Conservation (phyloP, 2,888 invertebrate species). For the Cerceris rybyensis region DNA sequence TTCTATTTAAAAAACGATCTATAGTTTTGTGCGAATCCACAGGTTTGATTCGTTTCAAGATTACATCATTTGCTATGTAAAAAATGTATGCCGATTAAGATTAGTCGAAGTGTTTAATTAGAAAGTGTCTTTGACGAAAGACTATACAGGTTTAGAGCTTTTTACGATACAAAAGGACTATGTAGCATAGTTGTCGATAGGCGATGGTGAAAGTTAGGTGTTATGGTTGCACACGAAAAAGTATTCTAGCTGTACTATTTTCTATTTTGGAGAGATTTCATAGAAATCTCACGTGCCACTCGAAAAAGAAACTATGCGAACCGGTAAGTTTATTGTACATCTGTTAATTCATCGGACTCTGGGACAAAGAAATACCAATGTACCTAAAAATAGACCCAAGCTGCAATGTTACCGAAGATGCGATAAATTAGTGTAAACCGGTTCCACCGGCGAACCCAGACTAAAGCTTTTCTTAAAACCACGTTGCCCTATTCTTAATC, state of each 20-base stretch:
- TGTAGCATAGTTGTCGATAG: constrained; percentile 20
- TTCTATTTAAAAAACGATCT: too few relatives aligned
- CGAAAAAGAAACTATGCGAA: not conserved
- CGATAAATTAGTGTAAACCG: constrained; percentile 47
- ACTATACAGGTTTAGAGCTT: too few relatives aligned
- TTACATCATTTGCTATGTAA: too few relatives aligned
- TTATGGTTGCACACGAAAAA: constrained; percentile 19
- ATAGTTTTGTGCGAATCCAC: too few relatives aligned
- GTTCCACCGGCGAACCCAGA: constrained; percentile 36
- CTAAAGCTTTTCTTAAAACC: not conserved
- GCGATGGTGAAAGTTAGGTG: constrained; percentile 45
- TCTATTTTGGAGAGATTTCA: constrained; percentile 27
- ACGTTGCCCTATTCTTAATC: not conserved
- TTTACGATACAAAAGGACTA: too few relatives aligned
- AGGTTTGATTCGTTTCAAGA: too few relatives aligned
- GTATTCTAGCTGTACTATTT: constrained; percentile 33
- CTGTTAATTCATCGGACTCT: not conserved
- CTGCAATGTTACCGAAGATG: constrained; percentile 16
- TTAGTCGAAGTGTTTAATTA: too few relatives aligned
- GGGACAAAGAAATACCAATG: not conserved
- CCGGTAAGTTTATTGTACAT: not conserved
- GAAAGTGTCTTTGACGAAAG: too few relatives aligned
- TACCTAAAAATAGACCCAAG: constrained; percentile 33
- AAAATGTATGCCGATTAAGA: too few relatives aligned
- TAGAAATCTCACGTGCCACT: not conserved